These are phyloP conservation scores for Dryococelus australis DNA, from an alignment of 2,888 invertebrate genomes.

Conservation along the genomic window DNA sequence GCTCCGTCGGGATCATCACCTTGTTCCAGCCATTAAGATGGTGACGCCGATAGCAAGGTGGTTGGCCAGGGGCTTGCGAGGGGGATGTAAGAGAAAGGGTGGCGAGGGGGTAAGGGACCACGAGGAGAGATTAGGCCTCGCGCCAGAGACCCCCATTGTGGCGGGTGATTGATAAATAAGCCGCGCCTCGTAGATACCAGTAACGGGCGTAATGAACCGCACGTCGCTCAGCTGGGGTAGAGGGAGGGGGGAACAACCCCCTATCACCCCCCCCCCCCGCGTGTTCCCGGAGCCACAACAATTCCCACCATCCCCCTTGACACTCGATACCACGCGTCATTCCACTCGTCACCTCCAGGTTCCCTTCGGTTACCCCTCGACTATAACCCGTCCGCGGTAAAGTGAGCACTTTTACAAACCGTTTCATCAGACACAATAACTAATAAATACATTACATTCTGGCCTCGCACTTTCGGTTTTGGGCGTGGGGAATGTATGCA, in stretches of 20 bases:
- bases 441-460: too few relatives aligned
- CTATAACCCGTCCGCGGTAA: too few relatives aligned
- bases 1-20: not conserved
- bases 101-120: not conserved
- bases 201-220: slow-evolving; percentile 16
- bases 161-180: slow-evolving; percentile 16
- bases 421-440: too few relatives aligned
- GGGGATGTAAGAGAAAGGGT: not conserved
- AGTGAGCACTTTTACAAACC: too few relatives aligned
- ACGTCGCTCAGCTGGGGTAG: not conserved
- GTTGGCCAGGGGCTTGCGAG: not conserved
- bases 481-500: too few relatives aligned
- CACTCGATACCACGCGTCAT: not conserved
- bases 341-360: not conserved
- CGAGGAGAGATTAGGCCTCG: not conserved
- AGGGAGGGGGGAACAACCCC: not conserved
- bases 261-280: not conserved
- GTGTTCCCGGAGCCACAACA: too few relatives aligned
- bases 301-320: not conserved
- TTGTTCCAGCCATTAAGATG: slow-evolving; percentile 9
- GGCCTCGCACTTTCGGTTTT: too few relatives aligned
- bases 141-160: not conserved
- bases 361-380: not conserved
- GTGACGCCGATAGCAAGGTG: not conserved
- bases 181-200: slow-evolving; percentile 4